Evolutionary conservation across 2,113 vertebrate genomes (phyloP), one percentile per base, ranked within the genome.

Genomic region (Tyrannus savana): DNA sequence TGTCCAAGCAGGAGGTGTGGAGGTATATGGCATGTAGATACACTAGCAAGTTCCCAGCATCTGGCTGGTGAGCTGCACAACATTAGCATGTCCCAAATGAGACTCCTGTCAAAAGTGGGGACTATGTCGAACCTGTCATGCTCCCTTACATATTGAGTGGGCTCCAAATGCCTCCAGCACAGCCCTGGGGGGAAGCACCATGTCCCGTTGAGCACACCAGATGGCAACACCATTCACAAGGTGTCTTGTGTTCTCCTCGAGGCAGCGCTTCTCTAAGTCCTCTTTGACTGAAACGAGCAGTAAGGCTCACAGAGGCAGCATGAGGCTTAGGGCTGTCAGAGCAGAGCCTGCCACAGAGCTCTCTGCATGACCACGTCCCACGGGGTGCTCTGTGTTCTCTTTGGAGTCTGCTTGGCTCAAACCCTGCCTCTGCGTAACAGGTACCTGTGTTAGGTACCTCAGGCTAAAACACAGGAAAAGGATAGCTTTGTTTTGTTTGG

Each of bases 101-200:
- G 30, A 30, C 39, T 53, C 44, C 31, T 30, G 12, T 77, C 19
- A 33, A 37, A 71, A 56, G 7, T 7, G 11, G 7, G 37, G 35
- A 50, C 56, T 19, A 16, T 31, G 28, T 12, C 35, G 16, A 75
- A 75, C 47, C 12, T 12, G 41, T 19, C 46, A 12, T 3, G 3
- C 58, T 79, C 8, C 3, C 7, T 39, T 53, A 18, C 23, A 15
- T 0, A 0, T 6, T 17, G 59, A 9, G 12, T 55, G 37, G 42
- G 14, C 23, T 93, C 37, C 3, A 3, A 27, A 55, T 23, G 30
- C 30, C 30, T 47, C 62, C 66, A 72, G 37, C 35, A 19, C 33
- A 50, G 19, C 11, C 19, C 25, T 3, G 17, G 39, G 17, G 42
- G 18, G 24, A 72, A 76, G 41, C 1, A 12, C 11, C 17, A 2